Evolutionary conservation across 2,888 invertebrate genomes (phyloP).

Genomic region (Dryomyza anilis): DNA sequence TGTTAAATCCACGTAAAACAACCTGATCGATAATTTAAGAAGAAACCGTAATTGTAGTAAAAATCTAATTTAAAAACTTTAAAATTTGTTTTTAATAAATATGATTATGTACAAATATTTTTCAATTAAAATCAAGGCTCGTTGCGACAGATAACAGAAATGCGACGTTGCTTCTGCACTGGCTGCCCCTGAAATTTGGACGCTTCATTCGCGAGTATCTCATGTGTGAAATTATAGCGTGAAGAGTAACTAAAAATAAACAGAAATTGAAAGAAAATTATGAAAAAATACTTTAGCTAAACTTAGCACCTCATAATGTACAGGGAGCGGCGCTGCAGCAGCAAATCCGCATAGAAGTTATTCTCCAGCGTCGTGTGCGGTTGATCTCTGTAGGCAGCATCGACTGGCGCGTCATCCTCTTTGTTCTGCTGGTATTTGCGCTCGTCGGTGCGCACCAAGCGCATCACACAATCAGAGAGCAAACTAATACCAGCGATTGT

Average conservation of each 20-base stretch:
- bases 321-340: conserved; percentile 79
- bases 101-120: too few relatives aligned
- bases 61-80: too few relatives aligned
- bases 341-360: conserved; percentile 71
- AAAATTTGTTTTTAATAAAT: too few relatives aligned
- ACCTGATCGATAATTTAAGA: too few relatives aligned
- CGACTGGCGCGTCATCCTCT: neutral
- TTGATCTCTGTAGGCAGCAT: conserved; percentile 49
- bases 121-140: too few relatives aligned
- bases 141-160: conserved; percentile 83
- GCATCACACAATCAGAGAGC: conserved; percentile 87
- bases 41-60: too few relatives aligned
- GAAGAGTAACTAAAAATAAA: conserved; percentile 69
- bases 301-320: conserved; percentile 89
- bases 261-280: neutral
- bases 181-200: conserved; percentile 69
- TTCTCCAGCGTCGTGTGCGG: conserved; percentile 58
- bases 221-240: conserved; percentile 90
- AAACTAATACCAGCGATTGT: conserved; percentile 90
- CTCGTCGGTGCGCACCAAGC: conserved; percentile 71
- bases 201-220: conserved; percentile 73
- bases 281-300: too few relatives aligned
- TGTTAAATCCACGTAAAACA: too few relatives aligned
- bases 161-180: conserved; percentile 70
- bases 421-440: conserved; percentile 54